Evolutionary conservation across 2,797 vertebrate species (phyloP).

Genomic region (Etheostoma nigrum): DNA sequence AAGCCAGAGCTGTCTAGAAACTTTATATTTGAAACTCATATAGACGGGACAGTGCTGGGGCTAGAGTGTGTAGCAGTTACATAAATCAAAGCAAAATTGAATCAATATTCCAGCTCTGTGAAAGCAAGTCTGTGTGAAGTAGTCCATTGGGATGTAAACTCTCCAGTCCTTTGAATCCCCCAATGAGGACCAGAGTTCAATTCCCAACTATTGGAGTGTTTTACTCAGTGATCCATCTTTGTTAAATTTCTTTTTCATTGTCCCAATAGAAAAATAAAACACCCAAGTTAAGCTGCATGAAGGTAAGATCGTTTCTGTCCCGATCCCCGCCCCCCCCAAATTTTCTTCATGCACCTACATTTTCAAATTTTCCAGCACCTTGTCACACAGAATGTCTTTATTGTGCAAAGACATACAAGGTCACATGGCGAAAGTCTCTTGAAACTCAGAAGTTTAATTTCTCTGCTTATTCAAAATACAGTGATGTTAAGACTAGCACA

Average conservation of each 20-base stretch:
- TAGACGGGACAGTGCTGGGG: constrained; percentile 6
- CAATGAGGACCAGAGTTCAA: constrained; percentile 45
- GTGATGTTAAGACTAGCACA: too few relatives aligned
- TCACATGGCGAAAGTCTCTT: neutral
- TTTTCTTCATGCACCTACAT: constrained; percentile 14
- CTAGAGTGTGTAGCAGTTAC: constrained; percentile 34
- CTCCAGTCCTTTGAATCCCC: constrained; percentile 38
- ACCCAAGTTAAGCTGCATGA: constrained; percentile 19
- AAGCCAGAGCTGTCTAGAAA: constrained; percentile 1
- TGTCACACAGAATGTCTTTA: constrained; percentile 33
- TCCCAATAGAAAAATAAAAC: constrained; percentile 46
- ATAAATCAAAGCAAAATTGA: constrained; percentile 69
- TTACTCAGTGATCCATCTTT: constrained; percentile 50
- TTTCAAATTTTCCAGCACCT: constrained; percentile 39
- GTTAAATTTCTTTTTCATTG: constrained; percentile 41
- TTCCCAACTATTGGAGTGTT: constrained; percentile 35
- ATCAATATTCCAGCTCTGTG: constrained; percentile 64
- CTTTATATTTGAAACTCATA: constrained; percentile 20
- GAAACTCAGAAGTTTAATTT: neutral
- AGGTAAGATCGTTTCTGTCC: neutral
- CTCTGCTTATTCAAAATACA: too few relatives aligned
- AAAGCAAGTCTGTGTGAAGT: constrained; percentile 30
- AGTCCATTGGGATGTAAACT: constrained; percentile 44
- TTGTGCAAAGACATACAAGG: neutral
- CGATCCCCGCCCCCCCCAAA: neutral